Base-by-base conservation (phyloP, 2,888 invertebrate species). In the Caenorhabditis parvicauda region DNA sequence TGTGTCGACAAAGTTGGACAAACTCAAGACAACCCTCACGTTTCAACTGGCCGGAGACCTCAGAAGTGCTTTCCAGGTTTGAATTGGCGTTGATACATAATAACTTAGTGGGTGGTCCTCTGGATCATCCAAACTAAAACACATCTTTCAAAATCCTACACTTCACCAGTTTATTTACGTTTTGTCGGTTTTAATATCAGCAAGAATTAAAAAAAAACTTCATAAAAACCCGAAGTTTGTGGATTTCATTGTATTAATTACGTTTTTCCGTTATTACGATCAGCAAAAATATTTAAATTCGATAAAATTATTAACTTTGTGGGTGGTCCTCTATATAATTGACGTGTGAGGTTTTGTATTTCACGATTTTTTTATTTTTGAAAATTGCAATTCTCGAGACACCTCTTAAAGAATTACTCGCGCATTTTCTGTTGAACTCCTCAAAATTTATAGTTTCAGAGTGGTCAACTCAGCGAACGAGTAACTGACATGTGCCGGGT, bases 401-500 rank as follows among this genome's bases (percentile, higher is more conserved):
- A 44, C 24, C 12, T 7, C 17, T 14, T 54, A 35, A 7, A 42
- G 9, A 45, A 45, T 22, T 24, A n/a, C n/a, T n/a, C n/a, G n/a
- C n/a, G n/a, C n/a, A n/a, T 37, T 32, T 45, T 5, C 19, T 1
- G 24, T 35, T 24, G 12, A 4, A 2, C 14, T 0, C 21, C 17
- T 39, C 7, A 38, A 49, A 9, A 3, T 0, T 3, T 3, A 37
- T 5, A 12, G 25, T 57, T 75, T 54, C 62, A 79, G 74, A 68
- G 70, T 17, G 77, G 77, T 17, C 67, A 72, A 39, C 52, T 77
- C 17, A 72, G 67, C 38, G 69, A 74, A 45, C 50, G 68, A 22
- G 72, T 75, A 6, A 70, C 75, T 2, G 78, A 79, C 53, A 79
- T 79, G 79, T 79, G 79, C 53, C 56, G 73, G 43, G 78, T 79